Evolutionary conservation across 2,797 vertebrate genomes (phyloP).

Genomic region (Mormyrus proboscirostris): DNA sequence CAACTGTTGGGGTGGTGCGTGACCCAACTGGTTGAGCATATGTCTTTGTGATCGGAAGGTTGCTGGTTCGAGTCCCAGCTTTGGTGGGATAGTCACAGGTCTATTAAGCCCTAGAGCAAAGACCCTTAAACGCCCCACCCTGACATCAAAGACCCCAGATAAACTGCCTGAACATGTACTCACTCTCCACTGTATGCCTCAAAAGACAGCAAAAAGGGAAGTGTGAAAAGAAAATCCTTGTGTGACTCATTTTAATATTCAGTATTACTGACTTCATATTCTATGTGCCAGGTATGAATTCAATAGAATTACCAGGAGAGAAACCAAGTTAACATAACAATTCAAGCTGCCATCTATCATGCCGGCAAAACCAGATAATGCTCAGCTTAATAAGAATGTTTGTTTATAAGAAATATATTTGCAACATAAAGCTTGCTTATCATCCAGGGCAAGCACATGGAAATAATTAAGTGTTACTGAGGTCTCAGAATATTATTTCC

Average conservation of each 20-base stretch:
- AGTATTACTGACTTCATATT: neutral
- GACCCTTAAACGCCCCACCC: neutral
- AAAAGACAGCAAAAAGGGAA: neutral
- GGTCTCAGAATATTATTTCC: neutral
- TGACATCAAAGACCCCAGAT: neutral
- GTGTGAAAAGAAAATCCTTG: neutral
- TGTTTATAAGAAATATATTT: neutral
- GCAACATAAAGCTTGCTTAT: neutral
- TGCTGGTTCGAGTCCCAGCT: neutral
- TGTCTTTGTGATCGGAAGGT: neutral
- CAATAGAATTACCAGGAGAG: neutral
- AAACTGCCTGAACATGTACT: neutral
- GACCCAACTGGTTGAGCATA: neutral
- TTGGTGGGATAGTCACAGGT: neutral
- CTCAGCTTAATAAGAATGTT: neutral
- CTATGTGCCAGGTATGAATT: neutral
- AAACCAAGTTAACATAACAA: neutral
- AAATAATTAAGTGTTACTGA: neutral
- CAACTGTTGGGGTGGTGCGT: neutral
- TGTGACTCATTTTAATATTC: neutral
- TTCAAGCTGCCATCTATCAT: neutral
- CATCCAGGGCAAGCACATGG: neutral
- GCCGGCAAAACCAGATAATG: neutral
- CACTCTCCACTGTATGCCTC: neutral
- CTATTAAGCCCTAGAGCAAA: neutral